phyloP scores from a whole-genome alignment of 2,888 invertebrate genomes.

The Melieria picta region DNA sequence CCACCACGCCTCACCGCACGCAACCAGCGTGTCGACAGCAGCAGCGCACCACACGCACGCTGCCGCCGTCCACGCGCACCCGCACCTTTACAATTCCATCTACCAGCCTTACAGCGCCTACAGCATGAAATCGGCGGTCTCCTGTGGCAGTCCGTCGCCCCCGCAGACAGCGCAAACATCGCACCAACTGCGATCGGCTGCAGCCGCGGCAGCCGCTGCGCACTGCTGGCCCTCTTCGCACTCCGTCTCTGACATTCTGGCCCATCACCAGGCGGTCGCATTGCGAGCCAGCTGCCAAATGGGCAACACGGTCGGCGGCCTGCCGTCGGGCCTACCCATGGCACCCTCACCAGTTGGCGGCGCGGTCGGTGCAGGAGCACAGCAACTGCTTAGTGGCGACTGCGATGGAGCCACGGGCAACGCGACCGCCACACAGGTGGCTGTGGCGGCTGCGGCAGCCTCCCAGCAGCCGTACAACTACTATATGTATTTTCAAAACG shows the following conservation, averaged over 20 bases:
- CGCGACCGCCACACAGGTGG: conserved; percentile 44
- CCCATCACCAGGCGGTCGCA: conserved; percentile 66
- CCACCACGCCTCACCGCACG: conserved; percentile 35
- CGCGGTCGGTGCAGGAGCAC: conserved; percentile 39
- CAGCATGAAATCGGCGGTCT: conserved; percentile 62
- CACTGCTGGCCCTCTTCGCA: conserved; percentile 69
- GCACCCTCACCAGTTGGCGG: conserved; percentile 56
- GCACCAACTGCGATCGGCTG: conserved; percentile 56
- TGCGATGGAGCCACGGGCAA: conserved; percentile 53
- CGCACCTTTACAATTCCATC: conserved; percentile 70
- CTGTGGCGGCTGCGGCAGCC: conserved; percentile 50
- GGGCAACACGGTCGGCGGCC: conserved; percentile 52
- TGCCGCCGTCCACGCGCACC: conserved; percentile 60
- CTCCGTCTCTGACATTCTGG: conserved; percentile 70
- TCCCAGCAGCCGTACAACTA: conserved; percentile 63
- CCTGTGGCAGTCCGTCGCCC: conserved; percentile 64
- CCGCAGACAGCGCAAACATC: conserved; percentile 60
- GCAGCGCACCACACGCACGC: conserved; percentile 40
- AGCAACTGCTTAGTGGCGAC: conserved; percentile 54
- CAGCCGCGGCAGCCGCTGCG: conserved; percentile 55
- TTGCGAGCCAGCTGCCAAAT: conserved; percentile 62
- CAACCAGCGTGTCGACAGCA: conserved; percentile 42
- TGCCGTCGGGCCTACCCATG: conserved; percentile 48
- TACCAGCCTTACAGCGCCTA: conserved; percentile 69
- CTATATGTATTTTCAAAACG: conserved; percentile 66